A percentile compares a stretch with the other conserved stretches of the same genome.
Conservation (phyloP, 1,140 invertebrate species). For the Nilaparvata lugens region DNA sequence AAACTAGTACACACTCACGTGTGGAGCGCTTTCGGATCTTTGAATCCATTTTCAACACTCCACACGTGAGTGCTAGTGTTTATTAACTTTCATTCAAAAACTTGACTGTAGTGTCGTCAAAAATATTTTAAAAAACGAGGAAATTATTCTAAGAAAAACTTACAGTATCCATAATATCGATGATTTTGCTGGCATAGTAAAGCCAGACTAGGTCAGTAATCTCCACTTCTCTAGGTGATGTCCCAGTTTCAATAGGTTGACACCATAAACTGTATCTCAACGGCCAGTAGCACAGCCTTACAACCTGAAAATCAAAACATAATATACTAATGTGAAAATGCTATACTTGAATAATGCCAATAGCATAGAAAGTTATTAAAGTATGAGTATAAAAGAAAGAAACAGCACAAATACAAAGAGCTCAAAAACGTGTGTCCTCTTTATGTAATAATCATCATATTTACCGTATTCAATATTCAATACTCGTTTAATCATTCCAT, state of each 20-base stretch:
- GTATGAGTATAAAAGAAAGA: no score
- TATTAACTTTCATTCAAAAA: not conserved
- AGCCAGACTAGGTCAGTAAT: not conserved
- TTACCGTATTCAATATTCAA: no score
- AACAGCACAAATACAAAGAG: no score
- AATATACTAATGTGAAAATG: no score
- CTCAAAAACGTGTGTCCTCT: no score
- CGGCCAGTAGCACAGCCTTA: constrained; percentile 30
- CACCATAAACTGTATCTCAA: constrained; percentile 70
- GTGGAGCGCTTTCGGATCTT: not conserved
- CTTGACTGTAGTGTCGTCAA: not conserved
- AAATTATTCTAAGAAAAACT: no score
- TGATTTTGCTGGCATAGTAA: constrained; percentile 54
- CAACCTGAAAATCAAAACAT: constrained; percentile 16
- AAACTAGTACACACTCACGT: not conserved
- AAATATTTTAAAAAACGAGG: not conserved
- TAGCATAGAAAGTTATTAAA: no score
- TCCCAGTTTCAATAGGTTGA: constrained; percentile 58
- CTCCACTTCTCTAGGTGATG: constrained; percentile 31
- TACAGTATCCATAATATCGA: constrained; percentile 59
- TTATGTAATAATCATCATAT: no score
- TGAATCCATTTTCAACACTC: not conserved
- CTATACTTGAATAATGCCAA: no score
- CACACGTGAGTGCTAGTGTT: not conserved
- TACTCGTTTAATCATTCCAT: no score